These are phyloP conservation scores for Contarinia nasturtii DNA, from an alignment of 1,140 invertebrate species.

Conservation along the genomic window DNA sequence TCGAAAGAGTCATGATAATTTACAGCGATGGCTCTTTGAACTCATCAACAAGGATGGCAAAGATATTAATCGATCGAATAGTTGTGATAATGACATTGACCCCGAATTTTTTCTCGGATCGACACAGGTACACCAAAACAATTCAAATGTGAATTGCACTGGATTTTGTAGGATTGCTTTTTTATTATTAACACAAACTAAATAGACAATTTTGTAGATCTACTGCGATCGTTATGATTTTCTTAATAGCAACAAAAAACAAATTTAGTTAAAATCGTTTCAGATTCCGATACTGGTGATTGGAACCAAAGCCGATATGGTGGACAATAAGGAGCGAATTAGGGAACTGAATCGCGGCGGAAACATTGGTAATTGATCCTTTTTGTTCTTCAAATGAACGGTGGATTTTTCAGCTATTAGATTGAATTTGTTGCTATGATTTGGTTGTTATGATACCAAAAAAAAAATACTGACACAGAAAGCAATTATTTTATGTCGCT, in stretches of 20 bases:
- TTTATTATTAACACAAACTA: too few species aligned
- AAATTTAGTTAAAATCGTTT: conserved; percentile 9
- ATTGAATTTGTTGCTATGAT: not conserved
- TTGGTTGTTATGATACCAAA: not conserved
- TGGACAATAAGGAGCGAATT: conserved; percentile 44
- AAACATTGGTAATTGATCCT: conserved; percentile 31
- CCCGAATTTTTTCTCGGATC: conserved; percentile 78
- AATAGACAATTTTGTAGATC: too few species aligned
- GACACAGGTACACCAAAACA: conserved; percentile 36
- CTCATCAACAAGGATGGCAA: conserved; percentile 60
- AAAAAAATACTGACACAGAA: too few species aligned
- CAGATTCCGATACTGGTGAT: conserved; percentile 82
- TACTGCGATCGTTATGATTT: not conserved
- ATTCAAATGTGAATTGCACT: too few species aligned
- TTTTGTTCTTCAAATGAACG: not conserved
- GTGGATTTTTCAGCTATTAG: not conserved
- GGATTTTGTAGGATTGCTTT: conserved; percentile 1
- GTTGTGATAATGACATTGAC: conserved; percentile 55
- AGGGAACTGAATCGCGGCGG: conserved; percentile 42
- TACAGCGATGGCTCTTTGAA: conserved; percentile 83
- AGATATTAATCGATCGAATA: conserved; percentile 22
- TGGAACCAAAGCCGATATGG: conserved; percentile 79
- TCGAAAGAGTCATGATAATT: conserved; percentile 83
- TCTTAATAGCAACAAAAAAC: not conserved
- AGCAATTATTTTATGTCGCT: too few species aligned